Evolutionary conservation across 1,140 invertebrate species (phyloP), one percentile per base, ranked within the genome.

Genomic region (Portunus trituberculatus): DNA sequence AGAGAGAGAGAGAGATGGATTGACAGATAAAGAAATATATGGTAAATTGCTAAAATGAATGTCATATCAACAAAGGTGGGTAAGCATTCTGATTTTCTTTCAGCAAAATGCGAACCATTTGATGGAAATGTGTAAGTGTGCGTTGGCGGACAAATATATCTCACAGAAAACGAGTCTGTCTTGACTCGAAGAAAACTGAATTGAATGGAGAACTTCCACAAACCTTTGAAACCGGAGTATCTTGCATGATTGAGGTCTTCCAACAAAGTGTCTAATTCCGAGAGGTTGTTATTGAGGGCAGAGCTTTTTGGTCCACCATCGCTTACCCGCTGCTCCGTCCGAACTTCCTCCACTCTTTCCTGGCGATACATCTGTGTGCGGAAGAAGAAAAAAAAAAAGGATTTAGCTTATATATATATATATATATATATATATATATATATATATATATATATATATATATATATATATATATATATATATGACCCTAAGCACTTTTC

Each of bases 231-330:
- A 45, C 97, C 97, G 86, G 97, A 98, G 96, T 98, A 99, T 92
- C 98, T 98, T 0, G 98, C 98, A 96, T 98, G 97, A 97, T 99
- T 99, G 95, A 99, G 97, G 97, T 99, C 99, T 97, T 99, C 98
- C 93, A 99, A 97, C 87, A 99, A 97, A 39, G 98, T 98, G 97
- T 99, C 99, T 96, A 99, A 97, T 97, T 99, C 99, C 0, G 98
- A 99, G 32, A 99, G 97, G 97, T 99, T 99, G 83, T 98, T 98
- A 96, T 98, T 98, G 39, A 98, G 97, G 0, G 97, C 97, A 0
- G 97, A 97, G 39, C 97, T 97, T 95, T 94, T 95, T 82, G 67
- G 20, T 8, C 20, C 67, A 14, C 67, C 29, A 14, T 94, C 48
- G 32, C 95, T 94, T 12, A 32, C 4, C 89, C 39, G 89, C 95